Conservation (phyloP, 2,888 invertebrate genomes). For the Mimumesa dahlbomi region DNA sequence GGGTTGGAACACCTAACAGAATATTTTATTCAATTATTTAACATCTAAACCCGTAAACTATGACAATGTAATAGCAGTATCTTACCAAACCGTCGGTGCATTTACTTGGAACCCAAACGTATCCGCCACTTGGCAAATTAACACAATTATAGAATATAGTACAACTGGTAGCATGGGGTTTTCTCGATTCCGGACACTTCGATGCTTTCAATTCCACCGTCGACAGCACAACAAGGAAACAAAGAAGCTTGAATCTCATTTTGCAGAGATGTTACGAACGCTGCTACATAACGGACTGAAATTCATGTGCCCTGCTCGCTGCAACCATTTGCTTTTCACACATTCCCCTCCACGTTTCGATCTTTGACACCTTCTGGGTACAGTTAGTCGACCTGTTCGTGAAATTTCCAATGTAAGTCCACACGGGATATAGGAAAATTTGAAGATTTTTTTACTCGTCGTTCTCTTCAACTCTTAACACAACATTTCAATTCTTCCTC, state of each 20-base stretch:
- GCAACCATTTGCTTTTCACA: slow-evolving; percentile 65
- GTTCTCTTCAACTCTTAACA: no score
- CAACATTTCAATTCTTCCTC: no score
- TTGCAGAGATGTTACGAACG: not conserved
- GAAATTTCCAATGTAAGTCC: no score
- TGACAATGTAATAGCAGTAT: slow-evolving; percentile 6
- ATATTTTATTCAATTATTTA: not conserved
- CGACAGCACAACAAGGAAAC: slow-evolving; percentile 12
- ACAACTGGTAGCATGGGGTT: slow-evolving; percentile 73
- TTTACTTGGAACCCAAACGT: slow-evolving; percentile 75
- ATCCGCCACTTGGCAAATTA: slow-evolving; percentile 70
- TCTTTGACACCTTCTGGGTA: slow-evolving; percentile 66
- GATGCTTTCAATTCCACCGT: slow-evolving; percentile 58
- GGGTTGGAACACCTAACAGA: slow-evolving; percentile 72
- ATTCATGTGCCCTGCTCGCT: slow-evolving; percentile 6
- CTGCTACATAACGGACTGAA: slow-evolving; percentile 31
- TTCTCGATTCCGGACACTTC: slow-evolving; percentile 72
- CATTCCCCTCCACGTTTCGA: slow-evolving; percentile 58
- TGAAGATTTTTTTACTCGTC: no score
- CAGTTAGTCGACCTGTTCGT: slow-evolving; percentile 64
- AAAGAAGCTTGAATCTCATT: slow-evolving; percentile 37
- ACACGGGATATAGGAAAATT: no score
- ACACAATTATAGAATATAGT: slow-evolving; percentile 75
- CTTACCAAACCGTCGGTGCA: slow-evolving; percentile 75
- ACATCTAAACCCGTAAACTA: not conserved